phyloP scores from a whole-genome alignment of 2,888 invertebrate species.

The Brachyptera putata region DNA sequence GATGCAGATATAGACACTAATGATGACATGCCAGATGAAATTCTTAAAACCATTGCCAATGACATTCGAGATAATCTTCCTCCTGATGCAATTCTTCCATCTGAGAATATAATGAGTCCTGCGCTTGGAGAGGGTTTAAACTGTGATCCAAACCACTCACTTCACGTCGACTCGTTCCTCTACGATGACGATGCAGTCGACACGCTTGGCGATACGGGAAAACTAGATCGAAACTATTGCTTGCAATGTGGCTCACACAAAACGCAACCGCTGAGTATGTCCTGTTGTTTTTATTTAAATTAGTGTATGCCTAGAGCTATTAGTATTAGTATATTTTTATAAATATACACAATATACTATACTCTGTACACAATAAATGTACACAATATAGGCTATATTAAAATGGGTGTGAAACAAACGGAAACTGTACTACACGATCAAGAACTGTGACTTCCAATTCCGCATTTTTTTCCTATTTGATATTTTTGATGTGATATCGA shows the following conservation, averaged over 20 bases:
- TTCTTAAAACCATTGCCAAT: slow-evolving; percentile 27
- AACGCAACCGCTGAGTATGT: slow-evolving; percentile 49
- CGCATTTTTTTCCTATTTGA: no score
- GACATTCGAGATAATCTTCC: slow-evolving; percentile 30
- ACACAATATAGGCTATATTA: no score
- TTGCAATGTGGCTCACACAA: slow-evolving; percentile 50
- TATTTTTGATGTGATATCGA: no score
- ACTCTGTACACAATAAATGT: no score
- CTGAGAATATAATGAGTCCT: slow-evolving; percentile 26
- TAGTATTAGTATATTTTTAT: no score
- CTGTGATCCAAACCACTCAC: slow-evolving; percentile 41
- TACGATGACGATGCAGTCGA: slow-evolving; percentile 62
- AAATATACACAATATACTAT: no score
- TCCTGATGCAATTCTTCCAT: slow-evolving; percentile 27
- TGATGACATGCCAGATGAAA: slow-evolving; percentile 24
- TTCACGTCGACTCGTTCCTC: slow-evolving; percentile 66
- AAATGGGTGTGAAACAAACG: no score
- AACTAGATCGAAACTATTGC: slow-evolving; percentile 51
- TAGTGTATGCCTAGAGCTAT: not conserved
- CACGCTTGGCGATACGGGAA: slow-evolving; percentile 49
- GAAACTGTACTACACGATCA: no score
- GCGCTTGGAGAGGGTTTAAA: slow-evolving; percentile 21
- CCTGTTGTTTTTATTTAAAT: slow-evolving; percentile 31
- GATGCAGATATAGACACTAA: not conserved
- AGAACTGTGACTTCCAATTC: no score